A percentile compares a stretch with the other conserved stretches of the same genome.
Evolutionary conservation across 2,888 invertebrate species (phyloP).

Genomic region (Creontiades dilutus): DNA sequence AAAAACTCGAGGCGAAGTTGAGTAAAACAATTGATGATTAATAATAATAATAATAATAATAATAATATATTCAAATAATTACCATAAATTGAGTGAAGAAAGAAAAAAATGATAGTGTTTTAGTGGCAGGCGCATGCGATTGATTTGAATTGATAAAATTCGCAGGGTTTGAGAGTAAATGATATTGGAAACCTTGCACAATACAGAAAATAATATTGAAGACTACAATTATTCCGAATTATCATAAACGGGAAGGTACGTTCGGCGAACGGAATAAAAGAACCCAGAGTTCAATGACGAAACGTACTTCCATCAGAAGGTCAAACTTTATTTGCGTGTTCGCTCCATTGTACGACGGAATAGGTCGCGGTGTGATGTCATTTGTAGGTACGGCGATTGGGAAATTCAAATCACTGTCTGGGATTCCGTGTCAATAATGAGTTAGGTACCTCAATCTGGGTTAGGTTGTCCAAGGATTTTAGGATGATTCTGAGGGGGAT

Average conservation of each 20-base stretch:
- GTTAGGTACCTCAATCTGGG: background rate
- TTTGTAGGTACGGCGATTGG: background rate
- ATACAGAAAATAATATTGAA: background rate
- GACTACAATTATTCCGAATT: background rate
- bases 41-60: too few species aligned
- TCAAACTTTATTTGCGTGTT: background rate
- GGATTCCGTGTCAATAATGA: background rate
- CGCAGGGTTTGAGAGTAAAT: too few species aligned
- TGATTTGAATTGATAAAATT: too few species aligned
- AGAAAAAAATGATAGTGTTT: too few species aligned
- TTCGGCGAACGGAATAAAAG: background rate
- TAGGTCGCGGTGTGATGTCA: background rate
- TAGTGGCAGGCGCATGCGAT: too few species aligned
- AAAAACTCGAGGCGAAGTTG: too few species aligned
- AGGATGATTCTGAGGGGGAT: background rate
- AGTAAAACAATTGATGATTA: too few species aligned
- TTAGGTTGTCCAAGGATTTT: background rate
- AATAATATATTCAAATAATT: too few species aligned
- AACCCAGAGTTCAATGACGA: background rate
- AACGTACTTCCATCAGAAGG: background rate
- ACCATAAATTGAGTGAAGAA: too few species aligned
- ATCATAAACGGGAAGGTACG: background rate
- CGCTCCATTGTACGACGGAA: background rate
- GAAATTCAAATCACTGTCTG: background rate
- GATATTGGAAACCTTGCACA: too few species aligned